Evolutionary conservation across 2,888 invertebrate genomes (phyloP).

Genomic region (Achlya flavicornis): DNA sequence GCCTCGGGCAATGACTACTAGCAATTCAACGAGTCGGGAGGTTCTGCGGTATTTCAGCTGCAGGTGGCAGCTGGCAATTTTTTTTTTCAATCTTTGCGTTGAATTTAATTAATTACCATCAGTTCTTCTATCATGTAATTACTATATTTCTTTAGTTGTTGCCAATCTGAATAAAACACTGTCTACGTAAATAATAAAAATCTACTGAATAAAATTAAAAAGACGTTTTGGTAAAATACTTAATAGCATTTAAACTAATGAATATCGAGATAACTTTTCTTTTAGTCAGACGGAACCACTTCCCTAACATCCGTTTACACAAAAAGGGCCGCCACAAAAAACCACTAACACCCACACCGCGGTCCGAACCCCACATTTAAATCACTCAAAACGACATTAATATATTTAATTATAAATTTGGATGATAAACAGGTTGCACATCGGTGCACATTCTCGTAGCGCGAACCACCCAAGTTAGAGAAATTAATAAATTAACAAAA

Average conservation of each 20-base stretch:
- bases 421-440: slow-evolving; percentile 65
- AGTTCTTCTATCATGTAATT: too few relatives aligned
- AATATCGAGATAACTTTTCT: background rate
- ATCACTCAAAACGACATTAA: slow-evolving; percentile 43
- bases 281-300: background rate
- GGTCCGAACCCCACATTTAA: slow-evolving; percentile 37
- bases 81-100: too few relatives aligned
- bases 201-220: background rate
- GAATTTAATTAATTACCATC: too few relatives aligned
- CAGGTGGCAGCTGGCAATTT: too few relatives aligned
- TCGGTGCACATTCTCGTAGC: slow-evolving; percentile 27
- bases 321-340: slow-evolving; percentile 31
- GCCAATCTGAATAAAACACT: too few relatives aligned
- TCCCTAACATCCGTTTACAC: slow-evolving; percentile 1
- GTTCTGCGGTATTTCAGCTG: too few relatives aligned
- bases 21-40: too few relatives aligned
- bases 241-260: background rate
- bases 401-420: slow-evolving; percentile 73
- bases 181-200: too few relatives aligned
- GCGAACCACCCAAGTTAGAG: slow-evolving; percentile 29
- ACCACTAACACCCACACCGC: slow-evolving; percentile 11
- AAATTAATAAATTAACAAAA: slow-evolving; percentile 24
- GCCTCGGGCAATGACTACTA: too few relatives aligned
- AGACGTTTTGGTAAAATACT: background rate
- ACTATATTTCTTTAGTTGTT: too few relatives aligned